phyloP scores from a whole-genome alignment of 2,113 vertebrate species.

The Callaeas wilsoni region DNA sequence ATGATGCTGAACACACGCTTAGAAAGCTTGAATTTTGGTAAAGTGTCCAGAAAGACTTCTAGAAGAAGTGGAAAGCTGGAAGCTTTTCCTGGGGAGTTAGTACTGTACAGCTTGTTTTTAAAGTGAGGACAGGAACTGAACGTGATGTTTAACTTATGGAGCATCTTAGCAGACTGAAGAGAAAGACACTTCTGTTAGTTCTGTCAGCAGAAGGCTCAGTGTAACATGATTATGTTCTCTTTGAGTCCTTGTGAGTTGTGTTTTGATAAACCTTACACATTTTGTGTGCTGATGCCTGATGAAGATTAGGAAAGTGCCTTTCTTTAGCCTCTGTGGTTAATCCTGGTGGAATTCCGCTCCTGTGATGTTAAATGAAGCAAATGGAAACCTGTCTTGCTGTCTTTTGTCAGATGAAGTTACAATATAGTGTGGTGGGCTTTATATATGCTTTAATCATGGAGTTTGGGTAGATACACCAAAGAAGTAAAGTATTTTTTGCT shows the following conservation, averaged over 20 bases:
- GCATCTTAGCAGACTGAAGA: background rate
- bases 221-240: background rate
- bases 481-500: background rate
- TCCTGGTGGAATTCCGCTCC: slow-evolving; percentile 20
- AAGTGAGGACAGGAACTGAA: background rate
- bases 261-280: background rate
- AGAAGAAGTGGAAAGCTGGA: background rate
- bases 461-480: background rate
- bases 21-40: background rate
- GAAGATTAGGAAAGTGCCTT: background rate
- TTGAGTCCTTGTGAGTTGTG: background rate
- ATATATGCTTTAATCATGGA: background rate
- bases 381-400: background rate
- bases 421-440: background rate
- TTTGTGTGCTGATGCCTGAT: background rate
- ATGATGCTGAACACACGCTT: background rate
- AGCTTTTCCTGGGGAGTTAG: background rate
- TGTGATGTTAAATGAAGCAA: background rate
- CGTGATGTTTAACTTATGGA: accelerated
- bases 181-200: background rate
- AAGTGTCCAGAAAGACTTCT: background rate
- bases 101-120: background rate
- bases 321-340: background rate
- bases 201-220: background rate
- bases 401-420: background rate